A percentile compares a stretch with the other conserved stretches of the same genome.
Evolutionary conservation across 2,888 invertebrate species (phyloP).

Genomic region (Agriopis leucophaearia): DNA sequence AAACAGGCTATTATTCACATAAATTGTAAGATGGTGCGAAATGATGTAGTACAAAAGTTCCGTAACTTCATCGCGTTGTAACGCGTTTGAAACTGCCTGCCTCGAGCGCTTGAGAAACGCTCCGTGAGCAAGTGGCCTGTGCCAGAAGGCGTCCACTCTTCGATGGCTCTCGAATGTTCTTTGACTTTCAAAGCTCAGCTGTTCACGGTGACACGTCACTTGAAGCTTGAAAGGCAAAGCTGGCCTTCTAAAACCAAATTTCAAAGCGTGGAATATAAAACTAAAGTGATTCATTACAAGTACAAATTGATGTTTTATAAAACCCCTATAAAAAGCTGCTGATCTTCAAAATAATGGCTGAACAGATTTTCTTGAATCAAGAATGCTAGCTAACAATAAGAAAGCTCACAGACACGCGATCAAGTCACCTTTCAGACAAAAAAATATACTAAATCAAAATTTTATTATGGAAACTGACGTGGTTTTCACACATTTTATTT

Average conservation of each 20-base stretch:
- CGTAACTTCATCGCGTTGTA: not conserved
- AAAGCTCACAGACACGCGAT: too few relatives aligned
- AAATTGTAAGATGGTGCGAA: not conserved
- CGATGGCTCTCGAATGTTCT: slow-evolving; percentile 79
- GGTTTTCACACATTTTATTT: too few relatives aligned
- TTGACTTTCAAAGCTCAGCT: slow-evolving; percentile 72
- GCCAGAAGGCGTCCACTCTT: slow-evolving; percentile 67
- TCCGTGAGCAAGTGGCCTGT: slow-evolving; percentile 79
- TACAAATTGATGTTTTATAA: too few relatives aligned
- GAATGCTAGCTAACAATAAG: too few relatives aligned
- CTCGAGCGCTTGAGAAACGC: slow-evolving; percentile 58
- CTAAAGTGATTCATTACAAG: too few relatives aligned
- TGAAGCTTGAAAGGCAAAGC: slow-evolving; percentile 22
- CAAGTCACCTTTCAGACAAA: too few relatives aligned
- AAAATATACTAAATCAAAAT: too few relatives aligned
- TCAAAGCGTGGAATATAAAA: not conserved
- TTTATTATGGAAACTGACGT: too few relatives aligned
- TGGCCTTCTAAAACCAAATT: slow-evolving; percentile 2
- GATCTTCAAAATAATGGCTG: too few relatives aligned
- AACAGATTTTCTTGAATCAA: too few relatives aligned
- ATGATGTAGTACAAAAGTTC: not conserved
- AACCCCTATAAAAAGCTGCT: too few relatives aligned
- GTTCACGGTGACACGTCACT: slow-evolving; percentile 43
- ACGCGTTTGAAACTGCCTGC: slow-evolving; percentile 24
- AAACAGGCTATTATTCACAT: too few relatives aligned